Evolutionary conservation across 2,888 invertebrate species (phyloP), one percentile per base, ranked within the genome.

Genomic region (Opisthograptis luteolata): DNA sequence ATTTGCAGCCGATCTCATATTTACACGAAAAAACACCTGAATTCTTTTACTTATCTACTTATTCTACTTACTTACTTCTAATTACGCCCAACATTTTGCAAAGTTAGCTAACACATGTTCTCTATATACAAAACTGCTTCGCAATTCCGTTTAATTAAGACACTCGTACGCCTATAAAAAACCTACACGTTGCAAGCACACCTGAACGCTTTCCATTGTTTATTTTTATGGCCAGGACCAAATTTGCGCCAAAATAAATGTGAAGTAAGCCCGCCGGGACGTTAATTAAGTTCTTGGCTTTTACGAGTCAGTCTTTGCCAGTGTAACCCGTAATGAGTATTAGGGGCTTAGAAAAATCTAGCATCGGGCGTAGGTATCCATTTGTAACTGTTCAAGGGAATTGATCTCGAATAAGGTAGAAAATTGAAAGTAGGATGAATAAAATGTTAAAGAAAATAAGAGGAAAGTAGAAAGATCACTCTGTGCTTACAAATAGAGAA

Each of bases 261-360:
- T 77, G 75, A 77, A 75, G 73, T 60, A 46, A 55, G 42, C 51
- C 55, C 48, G 31, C 36, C 19, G 46, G 46, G 42, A 79, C 79
- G 80, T 83, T 87, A 86, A 86, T 87, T 87, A 85, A 84, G 86
- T 81, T 81, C 84, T 81, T 84, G 77, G 79, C 77, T 82, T 84
- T 84, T 77, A 77, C 74, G 80, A 76, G 75, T 59, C 46, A 73
- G 69, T 73, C 71, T 68, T 69, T 68, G 67, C 66, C 67, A 69
- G 74, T 70, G 73, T 51, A 45, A 30, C 50, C 50, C 62, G 73
- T 81, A 82, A 81, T 81, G 76, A 80, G 78, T 67, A 70, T 74
- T 71, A 60, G 50, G 57, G 48, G 58, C 60, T 62, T 62, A 59
- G 54, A 58, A 56, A 60, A 58, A 55, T 53, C 55, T 58, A 53